Evolutionary conservation across 2,797 vertebrate species (phyloP), one percentile per base, ranked within the genome.

Genomic region (Phoeniculus purpureus): DNA sequence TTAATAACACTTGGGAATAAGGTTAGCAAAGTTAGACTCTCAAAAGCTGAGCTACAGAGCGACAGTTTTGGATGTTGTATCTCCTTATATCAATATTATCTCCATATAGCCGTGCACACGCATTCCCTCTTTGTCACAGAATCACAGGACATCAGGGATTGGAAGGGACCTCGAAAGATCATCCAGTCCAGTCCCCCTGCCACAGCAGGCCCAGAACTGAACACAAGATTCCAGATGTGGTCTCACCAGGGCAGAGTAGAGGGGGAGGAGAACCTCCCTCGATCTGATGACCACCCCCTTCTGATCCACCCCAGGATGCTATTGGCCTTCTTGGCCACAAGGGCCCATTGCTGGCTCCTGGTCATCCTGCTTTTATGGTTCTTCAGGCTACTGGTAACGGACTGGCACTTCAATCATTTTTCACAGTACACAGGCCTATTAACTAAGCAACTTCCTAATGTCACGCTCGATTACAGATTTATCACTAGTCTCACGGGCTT

Each of bases 401-500:
- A 27, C 29, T 59, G 37, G 37, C 64, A 73, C n/a, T 50, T 29
- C 21, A 23, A 1, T 67, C 2, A 3, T 20, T 29, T 65, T 58
- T 56, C 40, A 60, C 16, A 55, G 47, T 77, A 47, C 60, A 32
- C 27, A 25, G 40, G 54, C 86, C 8, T 64, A 4, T 51, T 85
- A 81, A 55, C 51, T 77, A 7, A 4, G 4, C 43, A 47, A 26
- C 43, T 27, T 68, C 59, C 80, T 91, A 59, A 86, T 83, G 58
- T 12, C 52, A 43, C 43, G 50, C 37, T 82, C 87, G 78, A 84
- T 94, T 88, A 74, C 72, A 82, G 58, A 80, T 85, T 85, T 87
- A 78, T 80, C 82, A 48, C 75, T 78, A 14, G 45, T 85, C 83
- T 82, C 72, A 15, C 18, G 81, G 73, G 83, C 54, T 88, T 82